Evolutionary conservation across 2,113 vertebrate species (phyloP).

Genomic region (Bubo blakistoni): DNA sequence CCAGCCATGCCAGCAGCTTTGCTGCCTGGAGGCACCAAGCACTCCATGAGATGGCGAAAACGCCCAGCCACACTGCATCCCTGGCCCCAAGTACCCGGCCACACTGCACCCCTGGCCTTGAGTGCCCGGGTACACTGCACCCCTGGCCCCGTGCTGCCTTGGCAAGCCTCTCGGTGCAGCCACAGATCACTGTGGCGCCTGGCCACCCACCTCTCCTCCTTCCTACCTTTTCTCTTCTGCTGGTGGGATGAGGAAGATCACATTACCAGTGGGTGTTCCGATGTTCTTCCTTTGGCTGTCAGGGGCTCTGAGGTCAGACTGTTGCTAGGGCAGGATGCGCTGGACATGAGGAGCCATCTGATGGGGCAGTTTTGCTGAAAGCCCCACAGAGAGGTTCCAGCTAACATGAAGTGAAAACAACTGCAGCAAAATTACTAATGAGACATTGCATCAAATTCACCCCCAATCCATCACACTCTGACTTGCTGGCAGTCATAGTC

Average conservation of each 20-base stretch:
- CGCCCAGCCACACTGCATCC: fast-evolving
- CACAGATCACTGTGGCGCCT: fast-evolving
- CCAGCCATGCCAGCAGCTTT: not conserved
- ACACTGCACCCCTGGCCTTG: not conserved
- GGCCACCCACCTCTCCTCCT: not conserved
- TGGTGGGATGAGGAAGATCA: not conserved
- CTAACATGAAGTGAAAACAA: fast-evolving
- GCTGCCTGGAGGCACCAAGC: fast-evolving
- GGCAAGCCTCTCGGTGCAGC: fast-evolving
- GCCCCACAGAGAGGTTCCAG: not conserved
- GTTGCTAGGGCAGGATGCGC: not conserved
- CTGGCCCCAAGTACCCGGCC: too few relatives aligned
- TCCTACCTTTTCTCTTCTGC: not conserved
- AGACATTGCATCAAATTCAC: not conserved
- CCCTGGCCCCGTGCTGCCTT: too few relatives aligned
- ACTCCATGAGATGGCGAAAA: not conserved
- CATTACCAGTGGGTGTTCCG: too few relatives aligned
- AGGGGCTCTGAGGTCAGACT: not conserved
- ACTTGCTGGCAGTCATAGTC: not conserved
- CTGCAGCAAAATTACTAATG: not conserved
- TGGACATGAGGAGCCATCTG: not conserved
- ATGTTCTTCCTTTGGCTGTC: not conserved
- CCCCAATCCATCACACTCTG: not conserved
- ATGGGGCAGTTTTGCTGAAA: not conserved
- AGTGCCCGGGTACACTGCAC: too few relatives aligned